Percentiles rank a stretch among this genome's conserved stretches.
Conservation (phyloP, 2,888 invertebrate genomes). For the Phlogophora meticulosa region DNA sequence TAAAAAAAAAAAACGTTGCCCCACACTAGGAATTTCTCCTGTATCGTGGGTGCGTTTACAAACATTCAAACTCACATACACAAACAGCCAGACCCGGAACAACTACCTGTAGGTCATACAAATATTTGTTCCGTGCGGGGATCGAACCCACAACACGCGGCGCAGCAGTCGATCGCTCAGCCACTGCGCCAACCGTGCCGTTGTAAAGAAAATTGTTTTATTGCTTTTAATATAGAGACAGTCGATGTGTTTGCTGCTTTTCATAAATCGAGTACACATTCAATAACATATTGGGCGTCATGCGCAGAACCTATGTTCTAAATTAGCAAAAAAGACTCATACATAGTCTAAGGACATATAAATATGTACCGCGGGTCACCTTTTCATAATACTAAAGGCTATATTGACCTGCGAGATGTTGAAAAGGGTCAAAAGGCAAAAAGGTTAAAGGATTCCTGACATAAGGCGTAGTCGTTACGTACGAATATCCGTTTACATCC, state of each 20-base stretch:
- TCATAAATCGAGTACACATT: conserved; percentile 12
- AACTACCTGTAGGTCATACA: too few species aligned
- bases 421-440: conserved; percentile 53
- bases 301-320: not conserved
- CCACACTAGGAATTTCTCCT: too few species aligned
- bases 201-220: too few species aligned
- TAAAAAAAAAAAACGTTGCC: too few species aligned
- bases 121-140: too few species aligned
- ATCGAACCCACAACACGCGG: too few species aligned
- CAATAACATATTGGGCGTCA: not conserved
- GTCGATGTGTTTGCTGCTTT: conserved; percentile 2
- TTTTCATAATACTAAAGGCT: conserved; percentile 39
- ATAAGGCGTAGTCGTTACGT: conserved; percentile 51
- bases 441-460: conserved; percentile 60
- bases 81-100: too few species aligned
- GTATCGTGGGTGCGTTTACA: too few species aligned
- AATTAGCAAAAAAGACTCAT: not conserved
- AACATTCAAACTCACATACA: too few species aligned
- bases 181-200: too few species aligned
- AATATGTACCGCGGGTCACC: conserved; percentile 13
- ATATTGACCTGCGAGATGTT: conserved; percentile 43
- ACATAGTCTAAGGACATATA: not conserved
- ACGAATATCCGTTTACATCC: conserved; percentile 36
- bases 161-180: too few species aligned
- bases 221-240: too few species aligned